Evolutionary conservation across 2,113 vertebrate species (phyloP).

Genomic region (Elanoides forficatus): DNA sequence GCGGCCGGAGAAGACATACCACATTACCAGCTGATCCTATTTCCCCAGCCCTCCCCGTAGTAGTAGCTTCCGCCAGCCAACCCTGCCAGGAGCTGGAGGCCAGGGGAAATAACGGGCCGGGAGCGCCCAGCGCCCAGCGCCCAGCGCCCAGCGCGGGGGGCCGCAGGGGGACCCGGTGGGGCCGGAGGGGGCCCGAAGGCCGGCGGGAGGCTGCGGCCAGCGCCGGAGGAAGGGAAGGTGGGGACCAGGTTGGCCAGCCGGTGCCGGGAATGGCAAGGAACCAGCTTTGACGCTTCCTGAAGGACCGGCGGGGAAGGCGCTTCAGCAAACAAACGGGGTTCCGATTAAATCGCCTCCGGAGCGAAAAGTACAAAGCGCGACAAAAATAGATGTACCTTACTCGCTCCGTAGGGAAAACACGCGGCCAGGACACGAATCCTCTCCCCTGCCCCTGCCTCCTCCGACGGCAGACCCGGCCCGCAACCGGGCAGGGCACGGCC

Average conservation of each 20-base stretch:
- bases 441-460: background rate
- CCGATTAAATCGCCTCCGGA: constrained; percentile 54
- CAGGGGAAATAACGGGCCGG: background rate
- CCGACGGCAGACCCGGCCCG: background rate
- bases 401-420: background rate
- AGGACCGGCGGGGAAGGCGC: constrained; percentile 83
- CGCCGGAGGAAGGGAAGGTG: background rate
- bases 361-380: constrained; percentile 39
- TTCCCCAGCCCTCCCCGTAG: constrained; percentile 70
- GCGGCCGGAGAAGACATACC: constrained; percentile 76
- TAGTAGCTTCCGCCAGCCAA: constrained; percentile 10
- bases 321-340: constrained; percentile 80
- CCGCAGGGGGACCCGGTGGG: background rate
- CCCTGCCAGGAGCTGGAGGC: background rate
- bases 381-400: constrained; percentile 42
- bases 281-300: constrained; percentile 73
- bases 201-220: background rate
- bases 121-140: background rate
- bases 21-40: constrained; percentile 86
- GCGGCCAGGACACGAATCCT: background rate
- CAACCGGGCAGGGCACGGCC: background rate
- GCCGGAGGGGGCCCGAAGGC: background rate
- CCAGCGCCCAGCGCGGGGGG: too few species aligned
- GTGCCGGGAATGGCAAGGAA: constrained; percentile 51
- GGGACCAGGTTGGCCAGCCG: constrained; percentile 18